Evolutionary conservation across 2,888 invertebrate species (phyloP).

Genomic region (Xanthia togata): DNA sequence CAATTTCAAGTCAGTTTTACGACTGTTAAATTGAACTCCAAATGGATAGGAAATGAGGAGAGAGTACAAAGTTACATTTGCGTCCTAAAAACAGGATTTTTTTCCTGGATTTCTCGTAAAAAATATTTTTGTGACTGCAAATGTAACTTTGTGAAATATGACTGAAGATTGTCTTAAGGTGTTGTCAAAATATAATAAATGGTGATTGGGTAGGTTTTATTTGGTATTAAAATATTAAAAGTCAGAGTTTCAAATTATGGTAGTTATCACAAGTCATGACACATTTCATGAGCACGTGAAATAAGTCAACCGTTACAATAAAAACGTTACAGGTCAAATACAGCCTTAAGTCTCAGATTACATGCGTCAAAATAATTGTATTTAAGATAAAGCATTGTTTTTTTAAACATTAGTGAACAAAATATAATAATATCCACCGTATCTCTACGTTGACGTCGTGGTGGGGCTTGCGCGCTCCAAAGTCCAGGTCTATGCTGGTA

Average conservation of each 20-base stretch:
- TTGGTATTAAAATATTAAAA: constrained; percentile 57
- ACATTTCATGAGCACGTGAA: neutral
- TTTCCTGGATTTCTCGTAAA: rapidly evolving
- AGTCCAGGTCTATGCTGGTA: no score
- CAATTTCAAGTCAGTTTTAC: constrained; percentile 62
- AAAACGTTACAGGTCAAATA: no score
- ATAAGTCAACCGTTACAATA: neutral
- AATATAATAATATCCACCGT: no score
- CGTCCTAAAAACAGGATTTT: constrained; percentile 2
- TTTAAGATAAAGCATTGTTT: no score
- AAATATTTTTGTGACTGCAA: constrained; percentile 37
- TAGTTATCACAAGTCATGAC: neutral
- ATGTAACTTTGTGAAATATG: constrained; percentile 51
- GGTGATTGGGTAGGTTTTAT: constrained; percentile 57
- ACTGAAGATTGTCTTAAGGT: constrained; percentile 42
- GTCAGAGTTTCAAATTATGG: constrained; percentile 9
- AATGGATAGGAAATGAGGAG: constrained; percentile 57
- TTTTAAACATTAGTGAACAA: no score
- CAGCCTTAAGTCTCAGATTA: no score
- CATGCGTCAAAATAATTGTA: no score
- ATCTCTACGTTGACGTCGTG: no score
- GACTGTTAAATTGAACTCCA: constrained; percentile 64
- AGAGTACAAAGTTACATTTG: constrained; percentile 63
- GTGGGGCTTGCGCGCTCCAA: no score
- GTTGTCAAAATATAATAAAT: constrained; percentile 58